Conservation (phyloP, 2,113 vertebrate genomes). For the Dryoscopus gambensis region DNA sequence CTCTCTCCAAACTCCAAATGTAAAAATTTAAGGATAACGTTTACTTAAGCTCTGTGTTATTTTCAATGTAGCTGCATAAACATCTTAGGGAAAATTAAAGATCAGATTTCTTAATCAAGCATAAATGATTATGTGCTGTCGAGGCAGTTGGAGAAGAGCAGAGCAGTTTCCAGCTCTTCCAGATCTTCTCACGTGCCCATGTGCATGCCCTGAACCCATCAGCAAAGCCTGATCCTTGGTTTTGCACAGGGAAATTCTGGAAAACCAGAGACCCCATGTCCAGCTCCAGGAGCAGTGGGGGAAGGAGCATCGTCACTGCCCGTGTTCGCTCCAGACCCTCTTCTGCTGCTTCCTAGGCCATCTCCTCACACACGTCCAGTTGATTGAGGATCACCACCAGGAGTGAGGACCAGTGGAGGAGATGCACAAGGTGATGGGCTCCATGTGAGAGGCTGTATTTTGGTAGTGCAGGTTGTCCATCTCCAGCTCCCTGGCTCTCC, state of each 20-base stretch:
- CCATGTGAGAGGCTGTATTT: rapidly evolving
- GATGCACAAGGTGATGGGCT: neutral
- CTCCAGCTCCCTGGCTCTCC: neutral
- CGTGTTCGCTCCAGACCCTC: rapidly evolving
- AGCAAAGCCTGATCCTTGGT: neutral
- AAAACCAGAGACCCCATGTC: rapidly evolving
- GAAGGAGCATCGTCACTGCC: rapidly evolving
- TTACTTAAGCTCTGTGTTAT: neutral
- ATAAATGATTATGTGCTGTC: rapidly evolving
- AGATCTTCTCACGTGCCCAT: rapidly evolving
- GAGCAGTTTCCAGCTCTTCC: neutral
- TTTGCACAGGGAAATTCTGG: neutral
- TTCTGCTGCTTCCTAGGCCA: neutral
- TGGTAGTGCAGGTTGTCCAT: neutral
- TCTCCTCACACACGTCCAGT: rapidly evolving
- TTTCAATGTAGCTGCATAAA: neutral
- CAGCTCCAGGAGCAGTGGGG: rapidly evolving
- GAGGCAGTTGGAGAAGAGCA: neutral
- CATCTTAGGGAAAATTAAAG: neutral
- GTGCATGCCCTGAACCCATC: rapidly evolving
- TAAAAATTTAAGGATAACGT: neutral
- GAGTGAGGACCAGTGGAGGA: neutral
- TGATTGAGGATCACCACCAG: neutral
- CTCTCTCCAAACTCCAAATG: neutral
- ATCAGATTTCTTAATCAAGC: neutral